phyloP scores from a whole-genome alignment of 2,113 vertebrate genomes.

The Amazona guildingii region DNA sequence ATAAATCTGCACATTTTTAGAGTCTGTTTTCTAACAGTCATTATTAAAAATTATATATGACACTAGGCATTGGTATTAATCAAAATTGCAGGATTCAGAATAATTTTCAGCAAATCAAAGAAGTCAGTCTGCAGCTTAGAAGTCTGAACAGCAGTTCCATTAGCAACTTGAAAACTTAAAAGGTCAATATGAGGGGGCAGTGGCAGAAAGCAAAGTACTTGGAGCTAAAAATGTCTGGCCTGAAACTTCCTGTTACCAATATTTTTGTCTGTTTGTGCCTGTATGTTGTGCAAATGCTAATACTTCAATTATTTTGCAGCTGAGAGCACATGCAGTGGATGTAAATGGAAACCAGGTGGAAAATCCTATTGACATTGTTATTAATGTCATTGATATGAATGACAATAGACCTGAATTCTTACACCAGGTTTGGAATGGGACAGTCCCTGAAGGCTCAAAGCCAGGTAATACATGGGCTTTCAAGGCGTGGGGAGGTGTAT shows the following conservation, averaged over 20 bases:
- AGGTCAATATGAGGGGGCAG: background rate
- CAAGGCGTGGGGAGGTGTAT: background rate
- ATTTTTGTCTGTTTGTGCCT: background rate
- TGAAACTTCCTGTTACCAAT: background rate
- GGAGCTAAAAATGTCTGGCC: background rate
- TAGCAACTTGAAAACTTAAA: background rate
- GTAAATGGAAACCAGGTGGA: slow-evolving; percentile 99
- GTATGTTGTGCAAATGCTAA: slow-evolving; percentile 40
- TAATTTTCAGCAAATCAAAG: background rate
- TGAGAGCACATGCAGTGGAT: slow-evolving; percentile 96
- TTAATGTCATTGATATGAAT: slow-evolving; percentile 99
- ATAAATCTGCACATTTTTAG: background rate
- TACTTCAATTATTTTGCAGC: slow-evolving; percentile 74
- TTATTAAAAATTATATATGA: background rate
- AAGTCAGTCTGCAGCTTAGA: background rate
- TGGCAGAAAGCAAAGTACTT: background rate
- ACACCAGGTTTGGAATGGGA: slow-evolving; percentile 96
- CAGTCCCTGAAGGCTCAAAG: slow-evolving; percentile 94
- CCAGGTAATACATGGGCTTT: slow-evolving; percentile 81
- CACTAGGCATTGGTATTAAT: background rate
- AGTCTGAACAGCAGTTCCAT: background rate
- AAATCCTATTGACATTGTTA: slow-evolving; percentile 96
- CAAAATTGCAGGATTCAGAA: background rate
- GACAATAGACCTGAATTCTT: slow-evolving; percentile 97
- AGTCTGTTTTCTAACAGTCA: background rate